Evolutionary conservation across 2,888 invertebrate genomes (phyloP), one percentile per base, ranked within the genome.

Genomic region (Coelopa pilipes): DNA sequence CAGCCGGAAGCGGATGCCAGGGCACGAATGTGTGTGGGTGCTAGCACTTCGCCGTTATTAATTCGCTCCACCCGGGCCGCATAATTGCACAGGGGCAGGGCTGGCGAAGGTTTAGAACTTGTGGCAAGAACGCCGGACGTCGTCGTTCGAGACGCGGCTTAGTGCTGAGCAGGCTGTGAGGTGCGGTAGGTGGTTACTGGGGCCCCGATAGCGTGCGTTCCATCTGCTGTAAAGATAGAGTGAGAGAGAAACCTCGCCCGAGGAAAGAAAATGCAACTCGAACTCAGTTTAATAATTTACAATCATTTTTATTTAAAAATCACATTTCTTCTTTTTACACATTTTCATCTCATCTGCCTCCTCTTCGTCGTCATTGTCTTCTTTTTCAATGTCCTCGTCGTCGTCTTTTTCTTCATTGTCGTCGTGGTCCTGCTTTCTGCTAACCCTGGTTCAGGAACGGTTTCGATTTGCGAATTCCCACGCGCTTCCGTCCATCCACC

Each of bases 221-320:
- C n/a, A n/a, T n/a, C n/a, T n/a, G n/a, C 34, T 34, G 34, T 4
- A 34, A 34, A 34, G 7, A n/a, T n/a, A n/a, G n/a, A n/a, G n/a
- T n/a, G n/a, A n/a, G 7, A 34, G 34, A 34, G 34, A 34, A 34
- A 34, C 34, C 34, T 34, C 34, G 34, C 34, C 34, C 7, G 4
- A 34, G 7, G 34, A 4, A 34, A 34, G 46, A 65, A 65, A 17
- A 46, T 46, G 5, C 0, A 67, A 67, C 19, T 1, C 7, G 7
- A 24, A 34, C 7, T 34, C 11, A 15, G 19, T 46, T 59, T 15
- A 15, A 17, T 72, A 66, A 57, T 66, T 66, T 57, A 55, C 63
- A 72, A 66, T 80, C 79, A 82, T 81, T 79, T 82, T 82, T 83
- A 82, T 83, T 82, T 79, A 82, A 82, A 82, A 82, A 82, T 82